Percentiles rank a stretch among this genome's conserved stretches.
Conservation (phyloP, 2,113 vertebrate genomes). For the Marmota flaviventris region DNA sequence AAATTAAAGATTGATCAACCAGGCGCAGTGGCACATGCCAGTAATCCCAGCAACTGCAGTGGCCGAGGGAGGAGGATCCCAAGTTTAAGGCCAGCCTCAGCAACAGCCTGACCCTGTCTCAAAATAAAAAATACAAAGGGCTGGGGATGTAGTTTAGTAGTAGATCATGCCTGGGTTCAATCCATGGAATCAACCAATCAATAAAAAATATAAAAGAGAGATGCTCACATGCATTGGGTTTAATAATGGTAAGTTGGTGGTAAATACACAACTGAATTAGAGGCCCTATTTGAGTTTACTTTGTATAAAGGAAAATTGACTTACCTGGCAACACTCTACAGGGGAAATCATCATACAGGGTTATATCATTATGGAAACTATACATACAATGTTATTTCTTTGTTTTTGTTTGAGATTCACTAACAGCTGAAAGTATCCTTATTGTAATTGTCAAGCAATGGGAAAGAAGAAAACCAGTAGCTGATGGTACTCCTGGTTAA, state of each 20-base stretch:
- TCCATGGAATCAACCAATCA: not conserved
- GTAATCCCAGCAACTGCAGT: too few relatives aligned
- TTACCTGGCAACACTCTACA: not conserved
- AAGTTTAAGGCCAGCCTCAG: not conserved
- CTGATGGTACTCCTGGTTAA: not conserved
- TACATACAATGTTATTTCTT: not conserved
- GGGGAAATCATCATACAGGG: not conserved
- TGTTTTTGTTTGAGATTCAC: constrained; percentile 1
- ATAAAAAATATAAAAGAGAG: not conserved
- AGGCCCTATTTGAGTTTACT: constrained; percentile 15
- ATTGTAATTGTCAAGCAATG: not conserved
- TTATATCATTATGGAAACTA: not conserved
- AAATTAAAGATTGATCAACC: constrained; percentile 13
- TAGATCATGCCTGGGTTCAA: not conserved
- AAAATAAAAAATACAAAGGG: not conserved
- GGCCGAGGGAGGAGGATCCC: not conserved
- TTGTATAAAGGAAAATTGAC: constrained; percentile 44
- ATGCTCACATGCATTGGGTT: not conserved
- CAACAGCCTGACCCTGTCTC: not conserved
- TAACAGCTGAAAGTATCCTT: not conserved
- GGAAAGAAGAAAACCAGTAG: not conserved
- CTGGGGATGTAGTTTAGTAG: not conserved
- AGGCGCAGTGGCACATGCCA: too few relatives aligned
- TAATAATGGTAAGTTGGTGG: not conserved
- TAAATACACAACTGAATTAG: not conserved